These are phyloP conservation scores for Hecatera dysodea DNA, from an alignment of 2,888 invertebrate species.

Conservation along the genomic window DNA sequence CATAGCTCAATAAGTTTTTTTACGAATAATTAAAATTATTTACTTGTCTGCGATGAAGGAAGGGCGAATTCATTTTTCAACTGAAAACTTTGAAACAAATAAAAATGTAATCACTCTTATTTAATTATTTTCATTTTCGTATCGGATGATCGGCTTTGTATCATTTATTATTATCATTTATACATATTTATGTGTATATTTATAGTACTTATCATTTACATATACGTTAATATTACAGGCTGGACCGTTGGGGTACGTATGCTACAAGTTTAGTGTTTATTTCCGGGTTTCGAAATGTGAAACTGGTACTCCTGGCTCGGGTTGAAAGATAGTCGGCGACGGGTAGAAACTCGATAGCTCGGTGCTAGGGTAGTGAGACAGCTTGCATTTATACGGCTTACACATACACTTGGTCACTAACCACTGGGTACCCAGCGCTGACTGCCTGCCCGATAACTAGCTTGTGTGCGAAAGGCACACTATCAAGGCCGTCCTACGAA, in stretches of 20 bases:
- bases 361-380: background rate
- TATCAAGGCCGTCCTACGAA: slow-evolving; percentile 14
- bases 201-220: too few relatives aligned
- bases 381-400: background rate
- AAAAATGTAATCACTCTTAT: background rate
- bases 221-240: background rate
- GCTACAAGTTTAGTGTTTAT: background rate
- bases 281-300: background rate
- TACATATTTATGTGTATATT: too few relatives aligned
- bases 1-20: background rate
- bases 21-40: slow-evolving; percentile 3
- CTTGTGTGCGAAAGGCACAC: background rate
- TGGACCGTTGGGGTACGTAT: background rate
- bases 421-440: too few relatives aligned
- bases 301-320: background rate
- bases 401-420: background rate
- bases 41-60: background rate
- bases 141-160: background rate
- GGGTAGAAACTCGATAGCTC: background rate
- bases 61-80: background rate
- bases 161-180: too few relatives aligned
- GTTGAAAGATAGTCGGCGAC: background rate
- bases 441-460: background rate
- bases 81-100: background rate
- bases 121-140: background rate